These are phyloP conservation scores for Phrynocephalus vlangalii DNA, from an alignment of 2,797 vertebrate genomes.

Conservation along the genomic window DNA sequence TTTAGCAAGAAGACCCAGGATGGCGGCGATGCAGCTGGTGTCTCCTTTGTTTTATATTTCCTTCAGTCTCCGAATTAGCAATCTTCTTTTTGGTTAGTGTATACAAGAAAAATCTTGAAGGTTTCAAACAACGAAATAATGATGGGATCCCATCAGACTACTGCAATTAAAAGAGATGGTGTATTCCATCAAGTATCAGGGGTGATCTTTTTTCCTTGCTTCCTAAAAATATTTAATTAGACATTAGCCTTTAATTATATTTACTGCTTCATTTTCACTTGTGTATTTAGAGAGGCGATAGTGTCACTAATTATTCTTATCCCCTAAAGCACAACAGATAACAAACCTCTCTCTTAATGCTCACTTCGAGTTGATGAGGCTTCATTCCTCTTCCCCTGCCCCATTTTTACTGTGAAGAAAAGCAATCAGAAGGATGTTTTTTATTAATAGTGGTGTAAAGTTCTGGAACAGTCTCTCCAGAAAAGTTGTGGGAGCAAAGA, in stretches of 20 bases:
- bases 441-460: conserved; percentile 28
- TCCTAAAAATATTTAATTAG: not conserved
- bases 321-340: conserved; percentile 1
- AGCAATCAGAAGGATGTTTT: conserved; percentile 30
- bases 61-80: conserved; percentile 36
- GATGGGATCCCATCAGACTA: not conserved
- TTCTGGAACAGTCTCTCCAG: conserved; percentile 13
- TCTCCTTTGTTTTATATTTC: conserved; percentile 14
- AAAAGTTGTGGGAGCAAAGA: conserved; percentile 18
- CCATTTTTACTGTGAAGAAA: conserved; percentile 38
- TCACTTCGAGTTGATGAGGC: conserved; percentile 5
- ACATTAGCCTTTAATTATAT: conserved; percentile 45
- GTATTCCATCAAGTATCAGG: conserved; percentile 24
- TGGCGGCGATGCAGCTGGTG: not conserved
- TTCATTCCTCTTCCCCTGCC: not conserved
- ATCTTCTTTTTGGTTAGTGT: not conserved
- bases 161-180: conserved; percentile 27
- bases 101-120: not conserved
- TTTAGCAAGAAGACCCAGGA: conserved; percentile 19
- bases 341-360: not conserved
- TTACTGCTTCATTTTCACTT: conserved; percentile 39
- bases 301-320: conserved; percentile 29
- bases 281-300: not conserved
- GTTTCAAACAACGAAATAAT: conserved; percentile 23
- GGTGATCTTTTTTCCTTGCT: not conserved